Percentiles rank a stretch among this genome's conserved stretches.
Conservation (phyloP, 2,113 vertebrate genomes). For the Okapia johnstoni region DNA sequence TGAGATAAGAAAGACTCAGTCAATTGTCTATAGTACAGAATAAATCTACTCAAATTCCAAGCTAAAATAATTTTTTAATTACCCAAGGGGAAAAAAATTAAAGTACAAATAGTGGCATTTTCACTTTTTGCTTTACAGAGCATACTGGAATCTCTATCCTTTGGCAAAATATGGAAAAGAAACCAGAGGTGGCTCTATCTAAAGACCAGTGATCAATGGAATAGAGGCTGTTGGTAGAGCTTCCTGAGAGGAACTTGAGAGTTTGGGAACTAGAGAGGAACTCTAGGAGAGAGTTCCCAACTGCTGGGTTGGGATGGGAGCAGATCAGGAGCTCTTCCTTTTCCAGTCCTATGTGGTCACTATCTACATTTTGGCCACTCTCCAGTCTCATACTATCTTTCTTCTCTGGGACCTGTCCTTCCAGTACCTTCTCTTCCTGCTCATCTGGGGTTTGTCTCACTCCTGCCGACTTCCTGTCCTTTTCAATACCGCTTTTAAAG, state of each 20-base stretch:
- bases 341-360: not conserved
- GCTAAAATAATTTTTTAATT: not conserved
- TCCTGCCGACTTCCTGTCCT: not conserved
- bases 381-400: not conserved
- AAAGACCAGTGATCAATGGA: not conserved
- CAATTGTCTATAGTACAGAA: not conserved
- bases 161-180: not conserved
- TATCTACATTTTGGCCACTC: not conserved
- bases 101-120: not conserved
- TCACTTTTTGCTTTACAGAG: not conserved
- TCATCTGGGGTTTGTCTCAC: not conserved
- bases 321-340: not conserved
- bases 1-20: not conserved
- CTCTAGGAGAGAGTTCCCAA: not conserved
- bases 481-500: not conserved
- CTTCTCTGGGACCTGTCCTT: not conserved
- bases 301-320: not conserved
- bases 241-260: not conserved
- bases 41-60: not conserved
- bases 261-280: not conserved
- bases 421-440: not conserved
- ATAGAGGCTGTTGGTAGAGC: not conserved
- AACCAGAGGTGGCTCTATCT: not conserved
- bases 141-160: not conserved
- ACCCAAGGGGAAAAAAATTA: not conserved